Conservation (phyloP, 2,113 vertebrate genomes). For the Beaufortia kweichowensis region DNA sequence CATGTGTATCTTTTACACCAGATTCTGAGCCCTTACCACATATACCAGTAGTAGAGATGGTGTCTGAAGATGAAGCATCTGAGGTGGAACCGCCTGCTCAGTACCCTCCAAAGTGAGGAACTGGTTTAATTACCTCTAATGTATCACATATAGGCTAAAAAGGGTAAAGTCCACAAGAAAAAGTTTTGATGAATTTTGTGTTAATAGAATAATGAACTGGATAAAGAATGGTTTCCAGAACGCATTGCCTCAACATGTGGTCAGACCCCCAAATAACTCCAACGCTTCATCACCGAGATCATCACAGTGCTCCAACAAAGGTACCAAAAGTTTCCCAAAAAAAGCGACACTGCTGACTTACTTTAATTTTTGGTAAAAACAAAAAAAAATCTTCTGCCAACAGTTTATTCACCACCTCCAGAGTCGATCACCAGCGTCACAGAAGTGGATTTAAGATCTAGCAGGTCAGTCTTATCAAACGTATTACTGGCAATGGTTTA, state of each 20-base stretch:
- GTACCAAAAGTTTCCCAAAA: conserved; percentile 51
- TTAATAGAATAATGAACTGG: conserved; percentile 70
- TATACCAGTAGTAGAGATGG: conserved; percentile 74
- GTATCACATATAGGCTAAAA: too few relatives aligned
- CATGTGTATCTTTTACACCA: conserved; percentile 43
- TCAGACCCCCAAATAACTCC: conserved; percentile 59
- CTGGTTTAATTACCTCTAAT: background rate
- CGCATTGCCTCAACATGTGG: conserved; percentile 68
- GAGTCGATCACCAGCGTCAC: conserved; percentile 71
- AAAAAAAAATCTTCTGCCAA: background rate
- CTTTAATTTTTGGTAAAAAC: conserved; percentile 11
- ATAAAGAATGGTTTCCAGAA: conserved; percentile 66
- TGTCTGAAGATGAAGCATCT: conserved; percentile 66
- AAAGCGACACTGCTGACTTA: background rate
- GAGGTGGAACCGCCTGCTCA: conserved; percentile 13
- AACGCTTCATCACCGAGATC: conserved; percentile 44
- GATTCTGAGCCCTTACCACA: conserved; percentile 73
- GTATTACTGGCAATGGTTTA: background rate
- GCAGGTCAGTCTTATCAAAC: conserved; percentile 45
- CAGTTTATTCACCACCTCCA: conserved; percentile 73
- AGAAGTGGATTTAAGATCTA: conserved; percentile 62
- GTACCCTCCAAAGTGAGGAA: conserved; percentile 66
- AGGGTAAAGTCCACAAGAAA: too few relatives aligned
- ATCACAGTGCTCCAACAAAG: conserved; percentile 68
- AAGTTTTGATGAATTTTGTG: background rate